Evolutionary conservation across 2,888 invertebrate genomes (phyloP).

Genomic region (Entomobrya multifasciata): DNA sequence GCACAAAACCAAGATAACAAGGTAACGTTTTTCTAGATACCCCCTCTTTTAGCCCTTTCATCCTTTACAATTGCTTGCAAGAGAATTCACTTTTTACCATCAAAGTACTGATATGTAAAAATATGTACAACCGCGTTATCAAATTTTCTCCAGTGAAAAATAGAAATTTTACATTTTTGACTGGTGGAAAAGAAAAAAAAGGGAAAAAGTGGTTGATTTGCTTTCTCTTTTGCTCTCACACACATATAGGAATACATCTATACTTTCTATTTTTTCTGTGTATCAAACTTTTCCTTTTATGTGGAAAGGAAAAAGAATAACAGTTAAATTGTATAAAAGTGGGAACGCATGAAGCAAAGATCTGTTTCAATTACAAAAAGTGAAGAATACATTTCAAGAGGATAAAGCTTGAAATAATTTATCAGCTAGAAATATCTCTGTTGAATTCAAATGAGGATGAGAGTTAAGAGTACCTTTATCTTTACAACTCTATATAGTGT

Average conservation of each 20-base stretch:
- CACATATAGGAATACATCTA: background rate
- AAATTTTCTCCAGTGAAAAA: slow-evolving; percentile 21
- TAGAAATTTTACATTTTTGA: slow-evolving; percentile 27
- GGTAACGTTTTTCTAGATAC: slow-evolving; percentile 53
- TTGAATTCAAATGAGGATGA: slow-evolving; percentile 61
- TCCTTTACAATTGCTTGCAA: background rate
- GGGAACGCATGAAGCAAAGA: background rate
- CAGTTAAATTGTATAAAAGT: slow-evolving; percentile 21
- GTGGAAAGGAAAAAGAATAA: slow-evolving; percentile 12
- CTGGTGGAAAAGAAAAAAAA: too few species aligned
- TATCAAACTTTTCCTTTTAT: background rate
- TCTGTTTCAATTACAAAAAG: slow-evolving; percentile 41
- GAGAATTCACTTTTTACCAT: slow-evolving; percentile 14
- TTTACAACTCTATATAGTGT: too few species aligned
- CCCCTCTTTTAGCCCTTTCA: background rate
- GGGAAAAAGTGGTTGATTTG: background rate
- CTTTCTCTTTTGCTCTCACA: background rate
- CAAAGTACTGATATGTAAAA: slow-evolving; percentile 15
- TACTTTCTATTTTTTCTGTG: background rate
- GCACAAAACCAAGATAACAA: slow-evolving; percentile 79
- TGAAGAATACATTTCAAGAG: slow-evolving; percentile 20
- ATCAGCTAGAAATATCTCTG: slow-evolving; percentile 39
- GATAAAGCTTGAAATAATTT: slow-evolving; percentile 58
- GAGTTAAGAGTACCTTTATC: background rate
- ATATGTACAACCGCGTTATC: slow-evolving; percentile 25